Percentiles rank a stretch among this genome's conserved stretches.
These are phyloP conservation scores for Nomada fabriciana DNA, from an alignment of 2,888 invertebrate species.

Conservation along the genomic window DNA sequence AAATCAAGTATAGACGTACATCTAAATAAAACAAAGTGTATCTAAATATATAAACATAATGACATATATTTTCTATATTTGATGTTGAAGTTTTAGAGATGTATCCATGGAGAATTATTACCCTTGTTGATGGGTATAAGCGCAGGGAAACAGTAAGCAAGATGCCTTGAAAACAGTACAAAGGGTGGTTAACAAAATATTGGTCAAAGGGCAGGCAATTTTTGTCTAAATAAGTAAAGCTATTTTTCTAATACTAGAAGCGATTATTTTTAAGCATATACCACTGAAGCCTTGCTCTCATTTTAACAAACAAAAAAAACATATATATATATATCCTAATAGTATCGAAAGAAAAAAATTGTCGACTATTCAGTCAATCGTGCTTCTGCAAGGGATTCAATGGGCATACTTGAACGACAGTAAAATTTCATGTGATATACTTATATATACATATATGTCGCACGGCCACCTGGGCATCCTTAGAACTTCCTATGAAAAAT, in stretches of 20 bases:
- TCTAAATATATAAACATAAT: constrained; percentile 81
- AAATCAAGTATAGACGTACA: constrained; percentile 79
- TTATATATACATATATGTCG: constrained; percentile 69
- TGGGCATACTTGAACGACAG: constrained; percentile 82
- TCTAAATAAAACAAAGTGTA: constrained; percentile 81
- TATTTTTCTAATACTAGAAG: constrained; percentile 83
- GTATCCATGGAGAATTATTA: constrained; percentile 77
- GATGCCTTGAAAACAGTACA: constrained; percentile 85
- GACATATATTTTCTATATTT: constrained; percentile 84
- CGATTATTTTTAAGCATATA: constrained; percentile 82
- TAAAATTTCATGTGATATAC: constrained; percentile 73
- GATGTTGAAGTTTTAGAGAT: constrained; percentile 84
- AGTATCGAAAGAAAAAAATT: constrained; percentile 61
- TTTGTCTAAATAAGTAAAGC: constrained; percentile 84
- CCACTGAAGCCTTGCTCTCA: constrained; percentile 84
- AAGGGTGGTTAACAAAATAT: constrained; percentile 82
- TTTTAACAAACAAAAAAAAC: constrained; percentile 71
- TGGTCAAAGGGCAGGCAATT: constrained; percentile 84
- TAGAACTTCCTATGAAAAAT: constrained; percentile 79
- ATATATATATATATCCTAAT: constrained; percentile 53
- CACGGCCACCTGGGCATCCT: constrained; percentile 80
- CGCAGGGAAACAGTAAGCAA: constrained; percentile 84
- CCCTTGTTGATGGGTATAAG: constrained; percentile 73
- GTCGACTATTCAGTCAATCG: constrained; percentile 76
- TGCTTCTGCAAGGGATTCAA: constrained; percentile 83